phyloP scores from a whole-genome alignment of 1,140 invertebrate species.

The Ridgeia piscesae region DNA sequence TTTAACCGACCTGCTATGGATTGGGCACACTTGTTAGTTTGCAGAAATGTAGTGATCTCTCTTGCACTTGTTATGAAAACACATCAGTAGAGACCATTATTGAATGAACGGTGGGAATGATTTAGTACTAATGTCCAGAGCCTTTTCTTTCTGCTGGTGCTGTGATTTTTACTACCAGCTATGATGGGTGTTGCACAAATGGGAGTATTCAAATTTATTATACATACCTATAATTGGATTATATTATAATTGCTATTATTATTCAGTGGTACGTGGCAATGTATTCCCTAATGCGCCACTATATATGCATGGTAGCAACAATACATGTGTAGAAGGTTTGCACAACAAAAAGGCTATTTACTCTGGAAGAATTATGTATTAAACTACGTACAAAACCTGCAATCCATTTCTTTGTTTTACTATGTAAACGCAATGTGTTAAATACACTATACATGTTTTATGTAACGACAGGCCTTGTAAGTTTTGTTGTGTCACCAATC shows the following conservation, averaged over 20 bases:
- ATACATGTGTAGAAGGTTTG: background rate
- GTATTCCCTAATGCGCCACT: background rate
- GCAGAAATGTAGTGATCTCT: background rate
- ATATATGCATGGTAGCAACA: background rate
- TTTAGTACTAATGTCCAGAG: background rate
- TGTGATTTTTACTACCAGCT: background rate
- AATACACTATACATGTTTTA: background rate
- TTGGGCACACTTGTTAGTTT: background rate
- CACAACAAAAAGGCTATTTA: background rate
- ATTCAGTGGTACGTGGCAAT: background rate
- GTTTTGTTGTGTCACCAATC: background rate
- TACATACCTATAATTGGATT: background rate
- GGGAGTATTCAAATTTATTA: background rate
- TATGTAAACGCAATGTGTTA: background rate
- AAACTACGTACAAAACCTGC: background rate
- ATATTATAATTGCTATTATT: background rate
- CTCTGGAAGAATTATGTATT: background rate
- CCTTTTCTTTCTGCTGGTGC: background rate
- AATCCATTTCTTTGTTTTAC: background rate
- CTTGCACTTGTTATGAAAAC: background rate
- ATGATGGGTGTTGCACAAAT: background rate
- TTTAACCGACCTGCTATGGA: background rate
- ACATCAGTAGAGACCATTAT: background rate
- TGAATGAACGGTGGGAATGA: background rate
- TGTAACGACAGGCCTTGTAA: background rate